Conservation (phyloP, 92 coral and sea anemone species). For the Chrysogorgia sp. region DNA sequence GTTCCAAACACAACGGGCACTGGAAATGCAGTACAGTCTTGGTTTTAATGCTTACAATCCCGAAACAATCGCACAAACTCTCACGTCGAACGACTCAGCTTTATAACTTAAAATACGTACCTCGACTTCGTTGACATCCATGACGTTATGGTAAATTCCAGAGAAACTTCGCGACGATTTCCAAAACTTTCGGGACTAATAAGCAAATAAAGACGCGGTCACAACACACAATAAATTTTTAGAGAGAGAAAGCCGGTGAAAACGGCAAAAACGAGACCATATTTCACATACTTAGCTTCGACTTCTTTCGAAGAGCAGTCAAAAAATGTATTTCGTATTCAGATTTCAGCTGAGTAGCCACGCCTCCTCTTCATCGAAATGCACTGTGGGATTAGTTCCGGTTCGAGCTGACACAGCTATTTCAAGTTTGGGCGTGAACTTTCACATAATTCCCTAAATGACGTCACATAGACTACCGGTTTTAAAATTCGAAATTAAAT, state of each 20-base stretch:
- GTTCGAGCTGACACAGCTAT: too few relatives aligned
- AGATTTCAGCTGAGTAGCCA: slow-evolving; percentile 30
- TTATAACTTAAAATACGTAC: neutral
- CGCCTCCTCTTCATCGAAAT: neutral
- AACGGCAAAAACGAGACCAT: slow-evolving; percentile 10
- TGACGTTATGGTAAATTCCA: neutral
- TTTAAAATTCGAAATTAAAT: too few relatives aligned
- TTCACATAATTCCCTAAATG: too few relatives aligned
- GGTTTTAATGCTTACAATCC: neutral
- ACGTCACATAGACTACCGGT: too few relatives aligned
- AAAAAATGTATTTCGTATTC: slow-evolving; percentile 32
- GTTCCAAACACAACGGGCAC: slow-evolving; percentile 99
- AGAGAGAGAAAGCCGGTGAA: neutral
- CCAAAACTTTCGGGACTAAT: neutral
- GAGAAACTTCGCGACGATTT: neutral
- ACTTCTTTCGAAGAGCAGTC: slow-evolving; percentile 8
- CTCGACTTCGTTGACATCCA: slow-evolving; percentile 30
- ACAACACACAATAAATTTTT: neutral
- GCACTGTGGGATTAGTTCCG: slow-evolving; percentile 44
- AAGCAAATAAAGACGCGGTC: neutral
- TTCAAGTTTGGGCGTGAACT: too few relatives aligned
- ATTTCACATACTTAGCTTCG: slow-evolving; percentile 16
- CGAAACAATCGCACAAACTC: too few relatives aligned
- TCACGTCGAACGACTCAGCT: neutral
- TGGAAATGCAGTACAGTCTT: slow-evolving; percentile 34